Percentiles rank a stretch among this genome's conserved stretches.
Evolutionary conservation across 2,888 invertebrate species (phyloP).

Genomic region (Nephrotoma flavescens): DNA sequence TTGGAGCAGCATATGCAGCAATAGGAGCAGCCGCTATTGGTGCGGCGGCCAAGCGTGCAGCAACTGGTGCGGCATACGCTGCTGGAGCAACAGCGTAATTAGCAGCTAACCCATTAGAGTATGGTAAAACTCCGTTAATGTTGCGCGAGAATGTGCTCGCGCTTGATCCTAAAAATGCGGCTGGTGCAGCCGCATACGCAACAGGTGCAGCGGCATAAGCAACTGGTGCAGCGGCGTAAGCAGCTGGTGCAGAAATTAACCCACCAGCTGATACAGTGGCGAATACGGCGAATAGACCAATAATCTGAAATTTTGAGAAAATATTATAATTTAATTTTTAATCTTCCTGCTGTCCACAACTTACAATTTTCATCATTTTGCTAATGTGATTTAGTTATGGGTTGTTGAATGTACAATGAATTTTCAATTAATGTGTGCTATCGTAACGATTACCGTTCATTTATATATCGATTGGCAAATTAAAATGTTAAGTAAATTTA

Average conservation of each 20-base stretch:
- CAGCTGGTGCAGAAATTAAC: slow-evolving; percentile 7
- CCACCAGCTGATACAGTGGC: too few species aligned
- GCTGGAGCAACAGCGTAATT: background rate
- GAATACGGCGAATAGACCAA: too few species aligned
- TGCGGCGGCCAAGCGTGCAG: background rate
- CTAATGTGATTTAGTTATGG: background rate
- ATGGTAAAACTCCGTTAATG: background rate
- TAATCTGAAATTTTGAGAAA: background rate
- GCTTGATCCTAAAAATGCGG: background rate
- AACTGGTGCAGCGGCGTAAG: slow-evolving; percentile 36
- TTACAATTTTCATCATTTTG: too few species aligned
- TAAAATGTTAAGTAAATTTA: background rate
- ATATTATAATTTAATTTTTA: background rate
- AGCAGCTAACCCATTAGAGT: background rate
- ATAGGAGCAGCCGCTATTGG: background rate
- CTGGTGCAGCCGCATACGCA: background rate
- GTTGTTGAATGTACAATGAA: background rate
- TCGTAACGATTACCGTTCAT: background rate
- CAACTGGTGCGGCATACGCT: background rate
- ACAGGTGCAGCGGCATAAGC: slow-evolving; percentile 33
- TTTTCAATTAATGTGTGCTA: background rate
- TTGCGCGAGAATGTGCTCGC: background rate
- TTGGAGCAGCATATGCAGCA: slow-evolving; percentile 1
- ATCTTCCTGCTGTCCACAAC: background rate
- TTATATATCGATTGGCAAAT: background rate